Percentiles rank a stretch among this genome's conserved stretches.
These are phyloP conservation scores for Orcinus orca DNA, from an alignment of 2,113 vertebrate genomes.

Conservation along the genomic window DNA sequence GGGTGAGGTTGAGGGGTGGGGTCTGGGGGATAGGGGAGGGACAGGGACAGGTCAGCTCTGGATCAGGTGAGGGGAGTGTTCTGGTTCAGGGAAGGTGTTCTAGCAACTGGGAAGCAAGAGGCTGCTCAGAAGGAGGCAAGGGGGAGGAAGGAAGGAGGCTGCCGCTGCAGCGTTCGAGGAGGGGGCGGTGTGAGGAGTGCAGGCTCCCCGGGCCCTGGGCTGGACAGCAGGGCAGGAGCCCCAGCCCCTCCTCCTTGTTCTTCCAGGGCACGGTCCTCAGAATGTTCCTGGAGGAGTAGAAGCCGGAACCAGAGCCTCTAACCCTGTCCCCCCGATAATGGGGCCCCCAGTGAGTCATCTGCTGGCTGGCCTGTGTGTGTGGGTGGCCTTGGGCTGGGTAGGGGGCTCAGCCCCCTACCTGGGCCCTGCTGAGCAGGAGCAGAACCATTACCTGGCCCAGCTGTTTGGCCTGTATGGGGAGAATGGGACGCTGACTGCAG, in stretches of 20 bases:
- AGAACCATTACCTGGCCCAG: conserved; percentile 86
- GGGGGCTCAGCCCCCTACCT: conserved; percentile 41
- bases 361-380: conserved; percentile 36
- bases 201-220: background rate
- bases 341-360: conserved; percentile 10
- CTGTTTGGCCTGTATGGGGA: conserved; percentile 87
- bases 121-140: background rate
- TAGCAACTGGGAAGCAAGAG: background rate
- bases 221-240: background rate
- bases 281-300: conserved; percentile 61
- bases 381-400: conserved; percentile 52
- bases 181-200: background rate
- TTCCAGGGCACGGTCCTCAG: conserved; percentile 56
- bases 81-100: background rate
- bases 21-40: background rate
- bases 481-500: conserved; percentile 84
- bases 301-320: conserved; percentile 10
- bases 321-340: conserved; percentile 3
- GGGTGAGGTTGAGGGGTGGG: background rate
- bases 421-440: conserved; percentile 81
- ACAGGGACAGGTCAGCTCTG: background rate
- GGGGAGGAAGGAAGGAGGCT: background rate
- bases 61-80: background rate
- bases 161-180: background rate
- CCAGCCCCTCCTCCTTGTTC: background rate